Percentiles rank a stretch among this genome's conserved stretches.
phyloP scores from a whole-genome alignment of 2,888 invertebrate genomes.

The Phaedon cochleariae region DNA sequence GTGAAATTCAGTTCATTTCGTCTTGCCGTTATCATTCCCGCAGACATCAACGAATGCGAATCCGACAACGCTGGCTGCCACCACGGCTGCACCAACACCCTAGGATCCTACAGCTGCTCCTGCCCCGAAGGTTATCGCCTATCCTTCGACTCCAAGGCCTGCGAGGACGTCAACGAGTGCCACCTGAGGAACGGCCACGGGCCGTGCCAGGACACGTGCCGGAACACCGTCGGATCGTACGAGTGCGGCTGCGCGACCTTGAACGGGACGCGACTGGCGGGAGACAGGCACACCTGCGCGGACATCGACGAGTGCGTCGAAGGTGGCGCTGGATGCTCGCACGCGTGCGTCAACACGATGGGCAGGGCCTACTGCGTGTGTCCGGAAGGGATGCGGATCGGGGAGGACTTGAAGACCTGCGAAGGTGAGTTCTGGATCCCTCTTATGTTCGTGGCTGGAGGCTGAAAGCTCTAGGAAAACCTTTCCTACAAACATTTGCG shows the following conservation, averaged over 20 bases:
- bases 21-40: slow-evolving; percentile 32
- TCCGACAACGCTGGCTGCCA: slow-evolving; percentile 67
- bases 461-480: too few species aligned
- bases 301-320: slow-evolving; percentile 65
- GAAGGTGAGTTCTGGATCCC: too few species aligned
- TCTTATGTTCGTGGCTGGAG: too few species aligned
- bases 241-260: slow-evolving; percentile 67
- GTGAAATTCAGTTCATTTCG: too few species aligned
- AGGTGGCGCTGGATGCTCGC: slow-evolving; percentile 67
- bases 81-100: slow-evolving; percentile 66
- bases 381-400: slow-evolving; percentile 56
- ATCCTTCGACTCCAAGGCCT: slow-evolving; percentile 46
- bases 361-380: slow-evolving; percentile 58
- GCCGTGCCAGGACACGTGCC: slow-evolving; percentile 71
- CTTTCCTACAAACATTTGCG: too few species aligned
- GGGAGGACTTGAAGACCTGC: slow-evolving; percentile 57
- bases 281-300: slow-evolving; percentile 68
- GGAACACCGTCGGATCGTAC: slow-evolving; percentile 68
- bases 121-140: slow-evolving; percentile 67
- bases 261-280: slow-evolving; percentile 67
- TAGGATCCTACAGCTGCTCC: slow-evolving; percentile 67
- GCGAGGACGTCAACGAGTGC: slow-evolving; percentile 70
- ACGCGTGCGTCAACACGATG: slow-evolving; percentile 68
- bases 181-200: slow-evolving; percentile 71
- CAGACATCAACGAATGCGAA: slow-evolving; percentile 70